Evolutionary conservation across 2,888 invertebrate genomes (phyloP).

Genomic region (Philereme vetulata): DNA sequence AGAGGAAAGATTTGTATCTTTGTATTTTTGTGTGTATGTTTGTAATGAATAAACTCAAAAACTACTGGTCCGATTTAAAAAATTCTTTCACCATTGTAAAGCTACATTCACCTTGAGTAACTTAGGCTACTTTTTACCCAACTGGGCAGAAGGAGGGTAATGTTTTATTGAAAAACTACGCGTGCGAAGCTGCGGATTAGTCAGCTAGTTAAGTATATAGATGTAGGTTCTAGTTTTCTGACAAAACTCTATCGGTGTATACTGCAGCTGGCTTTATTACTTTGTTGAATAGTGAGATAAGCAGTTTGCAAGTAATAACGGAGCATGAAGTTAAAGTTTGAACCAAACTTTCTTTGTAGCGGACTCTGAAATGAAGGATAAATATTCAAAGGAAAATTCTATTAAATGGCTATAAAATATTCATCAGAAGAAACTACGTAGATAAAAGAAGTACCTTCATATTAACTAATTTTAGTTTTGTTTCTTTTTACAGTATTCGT

Average conservation of each 20-base stretch:
- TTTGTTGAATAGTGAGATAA: not conserved
- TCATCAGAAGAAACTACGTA: not conserved
- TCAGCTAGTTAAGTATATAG: too few species aligned
- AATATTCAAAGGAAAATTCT: slow-evolving; percentile 6
- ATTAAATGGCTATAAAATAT: not conserved
- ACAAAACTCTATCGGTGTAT: not conserved
- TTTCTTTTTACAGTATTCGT: too few species aligned
- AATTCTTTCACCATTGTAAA: too few species aligned
- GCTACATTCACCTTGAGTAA: too few species aligned
- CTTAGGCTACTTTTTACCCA: too few species aligned
- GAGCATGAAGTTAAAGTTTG: slow-evolving; percentile 16
- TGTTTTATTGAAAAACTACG: too few species aligned
- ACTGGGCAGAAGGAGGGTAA: too few species aligned
- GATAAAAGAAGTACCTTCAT: not conserved
- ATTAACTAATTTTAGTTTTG: not conserved
- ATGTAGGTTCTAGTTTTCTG: not conserved
- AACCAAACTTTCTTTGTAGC: slow-evolving; percentile 24
- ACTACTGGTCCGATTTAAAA: too few species aligned
- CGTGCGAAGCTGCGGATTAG: too few species aligned
- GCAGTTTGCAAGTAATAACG: not conserved
- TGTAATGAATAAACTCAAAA: too few species aligned
- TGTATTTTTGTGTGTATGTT: too few species aligned
- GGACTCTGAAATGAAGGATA: slow-evolving; percentile 15
- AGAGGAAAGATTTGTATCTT: too few species aligned
- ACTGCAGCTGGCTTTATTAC: not conserved